Evolutionary conservation across 2,888 invertebrate genomes (phyloP).

Genomic region (Prenolepis imparis): DNA sequence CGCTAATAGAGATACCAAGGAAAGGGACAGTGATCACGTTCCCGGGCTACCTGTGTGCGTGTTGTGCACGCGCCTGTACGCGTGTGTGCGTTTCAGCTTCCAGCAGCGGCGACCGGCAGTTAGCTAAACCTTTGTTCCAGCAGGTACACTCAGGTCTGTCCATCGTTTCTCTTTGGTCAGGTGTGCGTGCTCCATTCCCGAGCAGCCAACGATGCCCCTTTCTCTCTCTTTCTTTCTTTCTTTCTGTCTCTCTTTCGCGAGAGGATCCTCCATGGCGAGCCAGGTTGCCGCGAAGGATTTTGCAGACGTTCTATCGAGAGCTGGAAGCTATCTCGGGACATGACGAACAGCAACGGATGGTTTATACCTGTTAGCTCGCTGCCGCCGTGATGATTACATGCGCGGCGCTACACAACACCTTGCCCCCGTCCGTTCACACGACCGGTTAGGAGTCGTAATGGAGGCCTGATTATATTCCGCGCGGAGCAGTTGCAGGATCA

Average conservation of each 20-base stretch:
- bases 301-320: conserved; percentile 38
- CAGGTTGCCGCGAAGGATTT: conserved; percentile 29
- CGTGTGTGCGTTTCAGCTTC: conserved; percentile 47
- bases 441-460: conserved; percentile 37
- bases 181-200: conserved; percentile 53
- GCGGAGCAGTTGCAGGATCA: conserved; percentile 40
- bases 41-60: background rate
- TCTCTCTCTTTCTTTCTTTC: background rate
- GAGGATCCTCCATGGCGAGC: conserved; percentile 33
- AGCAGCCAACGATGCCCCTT: background rate
- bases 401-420: conserved; percentile 60
- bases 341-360: conserved; percentile 50
- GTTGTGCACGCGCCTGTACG: background rate
- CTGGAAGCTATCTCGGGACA: conserved; percentile 58
- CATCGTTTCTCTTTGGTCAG: conserved; percentile 68
- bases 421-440: conserved; percentile 15
- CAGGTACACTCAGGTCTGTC: conserved; percentile 55
- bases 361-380: conserved; percentile 23
- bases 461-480: conserved; percentile 27
- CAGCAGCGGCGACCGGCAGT: conserved; percentile 22
- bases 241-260: background rate
- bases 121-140: conserved; percentile 51
- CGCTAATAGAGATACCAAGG: conserved; percentile 49
- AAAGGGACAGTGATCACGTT: conserved; percentile 47
- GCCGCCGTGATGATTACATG: conserved; percentile 66